phyloP scores from a whole-genome alignment of 2,113 vertebrate genomes.

The Heterocephalus glaber region DNA sequence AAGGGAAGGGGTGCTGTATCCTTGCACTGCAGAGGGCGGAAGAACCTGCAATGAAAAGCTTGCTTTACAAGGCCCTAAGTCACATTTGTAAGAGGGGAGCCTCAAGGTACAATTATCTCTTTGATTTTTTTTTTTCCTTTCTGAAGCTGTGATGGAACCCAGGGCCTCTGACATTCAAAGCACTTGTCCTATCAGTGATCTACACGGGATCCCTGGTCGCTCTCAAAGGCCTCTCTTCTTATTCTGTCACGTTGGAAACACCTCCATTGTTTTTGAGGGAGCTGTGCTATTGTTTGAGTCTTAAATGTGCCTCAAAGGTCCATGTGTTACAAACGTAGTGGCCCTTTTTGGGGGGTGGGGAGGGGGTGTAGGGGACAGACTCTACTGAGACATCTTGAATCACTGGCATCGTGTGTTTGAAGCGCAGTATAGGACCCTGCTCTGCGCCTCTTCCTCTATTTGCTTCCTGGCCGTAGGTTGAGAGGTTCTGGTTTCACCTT shows the following conservation, averaged over 20 bases:
- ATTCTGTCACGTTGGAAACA: background rate
- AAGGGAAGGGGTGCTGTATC: background rate
- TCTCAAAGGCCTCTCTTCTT: background rate
- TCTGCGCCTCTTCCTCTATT: background rate
- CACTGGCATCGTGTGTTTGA: rapidly evolving
- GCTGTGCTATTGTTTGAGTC: background rate
- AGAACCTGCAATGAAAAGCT: background rate
- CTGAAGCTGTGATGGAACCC: background rate
- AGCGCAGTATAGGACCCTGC: no score
- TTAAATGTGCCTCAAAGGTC: background rate
- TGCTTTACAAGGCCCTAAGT: background rate
- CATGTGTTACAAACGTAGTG: background rate
- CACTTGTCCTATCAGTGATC: background rate
- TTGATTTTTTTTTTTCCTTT: background rate
- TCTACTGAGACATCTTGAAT: background rate
- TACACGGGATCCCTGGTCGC: rapidly evolving
- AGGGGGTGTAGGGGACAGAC: no score
- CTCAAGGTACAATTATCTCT: background rate
- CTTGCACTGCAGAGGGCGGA: no score
- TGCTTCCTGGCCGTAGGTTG: background rate
- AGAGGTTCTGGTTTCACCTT: no score
- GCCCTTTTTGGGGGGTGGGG: background rate
- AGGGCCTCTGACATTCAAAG: background rate
- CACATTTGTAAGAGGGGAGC: background rate
- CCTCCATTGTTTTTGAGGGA: background rate